Conservation (phyloP, 2,113 vertebrate species). For the Macrotus californicus region DNA sequence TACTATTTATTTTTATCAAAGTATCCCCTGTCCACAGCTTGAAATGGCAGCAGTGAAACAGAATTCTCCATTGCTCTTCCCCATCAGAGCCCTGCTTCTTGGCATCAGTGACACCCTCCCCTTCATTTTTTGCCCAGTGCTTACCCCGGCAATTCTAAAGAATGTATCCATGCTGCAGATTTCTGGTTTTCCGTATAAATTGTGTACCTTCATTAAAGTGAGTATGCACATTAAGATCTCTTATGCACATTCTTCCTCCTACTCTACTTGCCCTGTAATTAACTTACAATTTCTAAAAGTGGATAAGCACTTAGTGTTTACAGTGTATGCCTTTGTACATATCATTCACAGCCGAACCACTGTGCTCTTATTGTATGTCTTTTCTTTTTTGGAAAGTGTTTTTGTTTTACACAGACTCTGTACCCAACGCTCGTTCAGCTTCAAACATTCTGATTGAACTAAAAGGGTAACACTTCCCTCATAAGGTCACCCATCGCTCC, state of each 20-base stretch:
- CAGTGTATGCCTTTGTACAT: not conserved
- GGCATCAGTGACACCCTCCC: not conserved
- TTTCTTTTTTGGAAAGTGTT: not conserved
- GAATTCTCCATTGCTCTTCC: not conserved
- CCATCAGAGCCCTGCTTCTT: not conserved
- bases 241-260: not conserved
- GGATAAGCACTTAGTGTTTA: not conserved
- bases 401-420: not conserved
- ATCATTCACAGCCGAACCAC: not conserved
- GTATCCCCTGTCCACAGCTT: not conserved
- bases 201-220: not conserved
- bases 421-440: not conserved
- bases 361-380: not conserved
- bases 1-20: not conserved
- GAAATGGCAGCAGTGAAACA: not conserved
- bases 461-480: not conserved
- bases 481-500: not conserved
- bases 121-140: not conserved
- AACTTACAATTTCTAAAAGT: not conserved
- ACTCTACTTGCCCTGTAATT: not conserved
- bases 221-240: not conserved
- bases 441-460: not conserved
- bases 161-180: not conserved
- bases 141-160: not conserved
- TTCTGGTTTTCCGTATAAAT: not conserved